A percentile compares a stretch with the other conserved stretches of the same genome.
phyloP scores from a whole-genome alignment of 2,113 vertebrate species.

The Dipodomys stephensi region DNA sequence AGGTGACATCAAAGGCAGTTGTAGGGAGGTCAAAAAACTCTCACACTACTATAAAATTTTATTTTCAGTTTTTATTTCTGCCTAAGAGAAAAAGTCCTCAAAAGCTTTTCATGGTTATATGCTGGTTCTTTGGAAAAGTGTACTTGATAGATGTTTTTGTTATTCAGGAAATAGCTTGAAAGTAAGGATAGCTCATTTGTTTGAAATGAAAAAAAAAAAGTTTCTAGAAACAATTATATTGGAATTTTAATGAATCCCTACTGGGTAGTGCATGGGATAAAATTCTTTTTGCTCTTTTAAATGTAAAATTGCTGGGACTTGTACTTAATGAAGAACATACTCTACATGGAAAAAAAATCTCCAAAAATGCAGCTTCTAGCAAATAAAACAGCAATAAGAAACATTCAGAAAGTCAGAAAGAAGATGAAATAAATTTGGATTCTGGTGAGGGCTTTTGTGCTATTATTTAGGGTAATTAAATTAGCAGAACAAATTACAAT shows the following conservation, averaged over 20 bases:
- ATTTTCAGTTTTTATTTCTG: not conserved
- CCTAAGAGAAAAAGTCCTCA: not conserved
- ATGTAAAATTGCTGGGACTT: slow-evolving; percentile 30
- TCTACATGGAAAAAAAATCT: not conserved
- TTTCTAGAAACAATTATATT: not conserved
- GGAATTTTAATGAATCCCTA: slow-evolving; percentile 39
- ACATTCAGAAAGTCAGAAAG: slow-evolving; percentile 47
- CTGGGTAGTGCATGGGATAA: not conserved
- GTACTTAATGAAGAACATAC: slow-evolving; percentile 32
- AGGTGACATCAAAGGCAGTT: not conserved
- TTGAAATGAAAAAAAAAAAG: slow-evolving; percentile 1
- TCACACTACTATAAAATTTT: not conserved
- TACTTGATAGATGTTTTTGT: not conserved
- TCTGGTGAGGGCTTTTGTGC: not conserved
- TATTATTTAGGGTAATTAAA: slow-evolving; percentile 47
- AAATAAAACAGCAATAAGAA: not conserved
- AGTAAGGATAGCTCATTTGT: not conserved
- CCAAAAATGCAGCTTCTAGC: not conserved
- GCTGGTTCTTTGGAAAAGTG: not conserved
- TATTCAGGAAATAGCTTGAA: slow-evolving; percentile 1
- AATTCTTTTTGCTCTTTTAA: slow-evolving; percentile 49
- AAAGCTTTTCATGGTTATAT: not conserved
- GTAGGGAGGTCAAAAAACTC: not conserved
- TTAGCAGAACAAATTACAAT: rapidly evolving
- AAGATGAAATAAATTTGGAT: not conserved